Evolutionary conservation across 2,113 vertebrate species (phyloP).

Genomic region (Lasiurus cinereus): DNA sequence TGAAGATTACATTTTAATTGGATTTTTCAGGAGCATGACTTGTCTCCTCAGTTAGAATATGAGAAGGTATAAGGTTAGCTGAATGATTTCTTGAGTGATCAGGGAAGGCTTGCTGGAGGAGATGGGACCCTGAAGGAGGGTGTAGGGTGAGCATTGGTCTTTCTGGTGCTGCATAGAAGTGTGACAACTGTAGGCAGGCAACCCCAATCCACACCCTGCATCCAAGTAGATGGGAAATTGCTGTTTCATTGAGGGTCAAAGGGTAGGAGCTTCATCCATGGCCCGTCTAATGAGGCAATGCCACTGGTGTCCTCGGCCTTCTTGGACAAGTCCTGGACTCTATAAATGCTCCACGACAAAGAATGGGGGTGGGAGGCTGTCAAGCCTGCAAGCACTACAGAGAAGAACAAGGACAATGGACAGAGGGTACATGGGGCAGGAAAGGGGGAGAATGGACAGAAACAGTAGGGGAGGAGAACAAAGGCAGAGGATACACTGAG

Average conservation of each 20-base stretch:
- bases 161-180: neutral
- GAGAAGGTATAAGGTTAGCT: neutral
- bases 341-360: neutral
- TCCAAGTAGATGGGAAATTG: neutral
- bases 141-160: neutral
- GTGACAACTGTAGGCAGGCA: neutral
- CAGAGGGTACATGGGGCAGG: neutral
- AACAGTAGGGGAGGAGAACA: neutral
- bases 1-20: neutral
- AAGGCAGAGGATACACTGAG: neutral
- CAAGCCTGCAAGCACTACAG: neutral
- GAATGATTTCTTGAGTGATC: constrained; percentile 2
- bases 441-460: neutral
- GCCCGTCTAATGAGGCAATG: neutral
- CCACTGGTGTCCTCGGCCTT: neutral
- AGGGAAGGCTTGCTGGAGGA: constrained; percentile 36
- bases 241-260: neutral
- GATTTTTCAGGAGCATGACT: neutral
- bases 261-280: neutral
- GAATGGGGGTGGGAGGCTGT: neutral
- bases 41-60: neutral
- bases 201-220: neutral
- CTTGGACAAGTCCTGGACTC: neutral
- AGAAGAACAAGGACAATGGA: neutral
- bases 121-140: neutral